Evolutionary conservation across 2,888 invertebrate genomes (phyloP).

Genomic region (Temnothorax rugatulus): DNA sequence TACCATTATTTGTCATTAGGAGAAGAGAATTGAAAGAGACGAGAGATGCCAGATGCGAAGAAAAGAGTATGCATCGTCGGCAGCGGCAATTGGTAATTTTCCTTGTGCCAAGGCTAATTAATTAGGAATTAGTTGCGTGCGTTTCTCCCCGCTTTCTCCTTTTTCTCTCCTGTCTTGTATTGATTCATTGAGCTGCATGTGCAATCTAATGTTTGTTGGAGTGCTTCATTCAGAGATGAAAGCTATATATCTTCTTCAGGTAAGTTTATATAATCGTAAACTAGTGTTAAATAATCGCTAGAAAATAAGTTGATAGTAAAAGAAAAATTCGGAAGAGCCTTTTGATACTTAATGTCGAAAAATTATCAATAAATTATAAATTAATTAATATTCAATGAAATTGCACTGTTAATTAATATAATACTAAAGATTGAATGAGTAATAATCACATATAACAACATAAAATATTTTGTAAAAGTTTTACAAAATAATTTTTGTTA

Average conservation of each 20-base stretch:
- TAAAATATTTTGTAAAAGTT: not conserved
- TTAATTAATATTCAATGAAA: not conserved
- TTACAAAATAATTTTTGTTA: not conserved
- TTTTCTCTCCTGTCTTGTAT: not conserved
- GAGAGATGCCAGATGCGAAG: constrained; percentile 73
- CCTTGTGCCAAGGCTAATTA: constrained; percentile 60
- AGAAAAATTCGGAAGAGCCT: not conserved
- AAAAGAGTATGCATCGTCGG: constrained; percentile 87
- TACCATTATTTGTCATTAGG: constrained; percentile 12
- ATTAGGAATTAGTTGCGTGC: not conserved
- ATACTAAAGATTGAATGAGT: not conserved
- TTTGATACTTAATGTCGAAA: not conserved
- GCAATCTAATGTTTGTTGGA: not conserved
- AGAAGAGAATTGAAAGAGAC: not conserved
- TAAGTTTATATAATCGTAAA: constrained; percentile 46
- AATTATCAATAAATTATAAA: not conserved
- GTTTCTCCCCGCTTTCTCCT: not conserved
- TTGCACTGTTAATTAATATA: not conserved
- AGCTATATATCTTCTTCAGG: not conserved
- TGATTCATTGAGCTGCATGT: not conserved
- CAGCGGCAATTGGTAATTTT: constrained; percentile 87
- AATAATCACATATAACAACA: not conserved
- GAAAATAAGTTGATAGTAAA: not conserved
- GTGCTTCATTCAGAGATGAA: not conserved
- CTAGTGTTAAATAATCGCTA: not conserved